Base-by-base conservation (phyloP, 2,888 invertebrate species). In the Omphaloscelis lunosa region DNA sequence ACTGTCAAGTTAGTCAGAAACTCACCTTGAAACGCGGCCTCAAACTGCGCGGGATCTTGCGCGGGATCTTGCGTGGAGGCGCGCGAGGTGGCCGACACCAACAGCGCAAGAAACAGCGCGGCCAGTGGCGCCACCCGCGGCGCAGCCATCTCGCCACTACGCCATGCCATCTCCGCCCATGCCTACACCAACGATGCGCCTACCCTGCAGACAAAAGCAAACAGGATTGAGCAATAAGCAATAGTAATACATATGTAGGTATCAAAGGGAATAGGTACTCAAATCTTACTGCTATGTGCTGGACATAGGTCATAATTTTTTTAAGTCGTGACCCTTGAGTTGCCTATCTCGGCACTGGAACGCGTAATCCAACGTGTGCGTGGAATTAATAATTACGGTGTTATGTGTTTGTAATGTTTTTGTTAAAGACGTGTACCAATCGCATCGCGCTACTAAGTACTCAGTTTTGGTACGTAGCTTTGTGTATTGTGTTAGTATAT, bases 1-100 rank as follows among this genome's bases (percentile, higher is more conserved):
- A 59, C 15, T 29, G 23, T 2, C 23, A 8, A 61, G 11, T 0
- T 77, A 51, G 63, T 74, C 58, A 53, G 65, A 62, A 72, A 67
- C 58, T 88, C 93, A 97, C 97, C 97, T 97, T 97, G 97, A 91
- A 97, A 97, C 82, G 97, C 97, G 73, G 97, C 97, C 91, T 97
- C 97, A 88, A 97, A 96, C 63, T 88, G 89, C 83, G 84, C 90
- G 39, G 96, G 95, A 75, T 96, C 96, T 80, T 91, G 92, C 65
- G 84, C 90, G 29, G 96, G 95, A 77, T 96, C 96, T 80, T 91
- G 92, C 65, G 96, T 96, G 81, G 96, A 94, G 82, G 91, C 91
- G 80, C 86, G 91, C 87, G 93, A 89, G 69, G 90, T 89, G 81
- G 92, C 94, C 83, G 93, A 88, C 73, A 90, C 93, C 82, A 89